phyloP scores from a whole-genome alignment of 1,140 invertebrate species.

The Drosophila orosa region DNA sequence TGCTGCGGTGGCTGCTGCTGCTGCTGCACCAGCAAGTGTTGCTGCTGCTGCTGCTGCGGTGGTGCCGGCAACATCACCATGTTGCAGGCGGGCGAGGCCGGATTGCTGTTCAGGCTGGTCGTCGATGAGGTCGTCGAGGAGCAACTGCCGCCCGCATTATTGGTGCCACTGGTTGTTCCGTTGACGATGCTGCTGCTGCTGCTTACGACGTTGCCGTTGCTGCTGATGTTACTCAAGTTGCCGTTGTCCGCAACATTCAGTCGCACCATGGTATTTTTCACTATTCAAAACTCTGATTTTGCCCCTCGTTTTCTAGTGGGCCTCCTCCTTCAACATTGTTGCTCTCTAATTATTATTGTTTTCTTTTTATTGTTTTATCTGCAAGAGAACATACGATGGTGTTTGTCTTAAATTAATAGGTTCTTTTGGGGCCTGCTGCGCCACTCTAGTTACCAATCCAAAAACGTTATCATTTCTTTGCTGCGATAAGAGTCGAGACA shows the following conservation, averaged over 20 bases:
- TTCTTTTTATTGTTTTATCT: constrained; percentile 54
- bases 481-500: constrained; percentile 34
- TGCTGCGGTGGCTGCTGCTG: constrained; percentile 33
- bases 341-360: constrained; percentile 18
- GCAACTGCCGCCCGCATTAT: constrained; percentile 67
- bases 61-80: constrained; percentile 72
- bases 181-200: constrained; percentile 26
- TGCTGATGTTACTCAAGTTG: constrained; percentile 45
- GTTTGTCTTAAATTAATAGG: constrained; percentile 65
- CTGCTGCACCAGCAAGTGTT: constrained; percentile 43
- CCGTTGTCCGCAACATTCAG: constrained; percentile 73
- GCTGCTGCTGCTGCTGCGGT: constrained; percentile 34
- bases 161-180: constrained; percentile 44
- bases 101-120: constrained; percentile 69
- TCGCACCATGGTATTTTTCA: constrained; percentile 73
- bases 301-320: constrained; percentile 18
- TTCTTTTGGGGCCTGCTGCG: constrained; percentile 8
- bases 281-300: constrained; percentile 23
- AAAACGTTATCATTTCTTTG: constrained; percentile 56
- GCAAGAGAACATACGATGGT: constrained; percentile 50
- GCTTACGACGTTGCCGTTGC: constrained; percentile 19
- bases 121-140: constrained; percentile 65
- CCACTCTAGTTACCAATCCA: constrained; percentile 38
- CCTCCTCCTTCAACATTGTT: constrained; percentile 48
- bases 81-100: constrained; percentile 56